Evolutionary conservation across 1,140 invertebrate genomes (phyloP).

Genomic region (Cardiocondyla obscurior): DNA sequence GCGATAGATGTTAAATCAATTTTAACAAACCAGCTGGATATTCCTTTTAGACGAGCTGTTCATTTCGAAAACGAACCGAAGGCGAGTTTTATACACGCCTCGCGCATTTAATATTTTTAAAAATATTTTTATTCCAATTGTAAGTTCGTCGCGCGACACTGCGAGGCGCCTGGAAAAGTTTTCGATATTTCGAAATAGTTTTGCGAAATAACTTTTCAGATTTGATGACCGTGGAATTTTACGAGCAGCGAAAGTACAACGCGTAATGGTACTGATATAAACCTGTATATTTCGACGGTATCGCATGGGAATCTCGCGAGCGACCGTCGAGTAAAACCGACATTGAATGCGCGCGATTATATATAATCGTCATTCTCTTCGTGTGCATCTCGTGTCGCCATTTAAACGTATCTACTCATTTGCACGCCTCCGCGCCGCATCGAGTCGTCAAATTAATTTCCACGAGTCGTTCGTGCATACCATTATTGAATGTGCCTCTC

Average conservation of each 20-base stretch:
- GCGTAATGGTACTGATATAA: background rate
- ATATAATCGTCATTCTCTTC: conserved; percentile 9
- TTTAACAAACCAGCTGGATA: background rate
- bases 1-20: background rate
- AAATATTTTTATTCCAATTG: background rate
- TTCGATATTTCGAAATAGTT: background rate
- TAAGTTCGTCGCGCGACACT: too few relatives aligned
- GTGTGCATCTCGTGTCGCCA: conserved; percentile 4
- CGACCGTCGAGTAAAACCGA: background rate
- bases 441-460: conserved; percentile 52
- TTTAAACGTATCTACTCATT: conserved; percentile 51
- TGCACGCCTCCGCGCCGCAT: conserved; percentile 23
- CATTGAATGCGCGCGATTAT: conserved; percentile 15
- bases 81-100: too few relatives aligned
- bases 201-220: background rate
- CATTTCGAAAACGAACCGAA: too few relatives aligned
- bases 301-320: background rate
- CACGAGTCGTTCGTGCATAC: conserved; percentile 27
- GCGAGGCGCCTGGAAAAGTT: background rate
- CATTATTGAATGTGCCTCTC: conserved; percentile 29
- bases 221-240: background rate
- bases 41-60: background rate
- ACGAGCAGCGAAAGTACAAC: background rate
- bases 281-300: background rate
- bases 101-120: too few relatives aligned